A percentile compares a stretch with the other conserved stretches of the same genome.
These are phyloP conservation scores for Hoplodrina blanda DNA, from an alignment of 2,888 invertebrate species.

Conservation along the genomic window DNA sequence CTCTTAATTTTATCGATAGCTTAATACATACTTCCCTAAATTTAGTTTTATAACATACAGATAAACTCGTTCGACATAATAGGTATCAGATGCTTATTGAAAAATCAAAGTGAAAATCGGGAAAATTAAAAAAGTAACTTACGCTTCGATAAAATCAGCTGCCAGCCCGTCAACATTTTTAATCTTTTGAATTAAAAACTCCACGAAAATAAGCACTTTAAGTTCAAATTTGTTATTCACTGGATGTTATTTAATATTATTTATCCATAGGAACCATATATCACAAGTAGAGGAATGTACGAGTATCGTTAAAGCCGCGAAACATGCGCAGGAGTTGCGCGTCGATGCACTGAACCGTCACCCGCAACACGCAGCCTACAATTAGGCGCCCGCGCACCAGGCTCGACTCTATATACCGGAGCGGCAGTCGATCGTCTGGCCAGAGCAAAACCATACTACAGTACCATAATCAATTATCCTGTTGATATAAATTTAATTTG, in stretches of 20 bases:
- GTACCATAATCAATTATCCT: conserved; percentile 62
- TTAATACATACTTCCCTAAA: background rate
- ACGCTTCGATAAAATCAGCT: conserved; percentile 85
- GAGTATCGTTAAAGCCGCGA: conserved; percentile 49
- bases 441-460: conserved; percentile 53
- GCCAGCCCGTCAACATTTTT: conserved; percentile 87
- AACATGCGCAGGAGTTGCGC: conserved; percentile 66
- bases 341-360: conserved; percentile 64
- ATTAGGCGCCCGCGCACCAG: conserved; percentile 82
- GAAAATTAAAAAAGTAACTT: conserved; percentile 68
- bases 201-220: conserved; percentile 61
- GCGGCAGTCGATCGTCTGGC: conserved; percentile 59
- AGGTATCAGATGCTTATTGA: background rate
- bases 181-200: conserved; percentile 49
- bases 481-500: conserved; percentile 59
- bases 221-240: conserved; percentile 51
- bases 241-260: conserved; percentile 42
- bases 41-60: conserved; percentile 3
- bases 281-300: conserved; percentile 59
- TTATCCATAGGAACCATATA: conserved; percentile 65
- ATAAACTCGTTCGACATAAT: conserved; percentile 3
- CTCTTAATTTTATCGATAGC: background rate
- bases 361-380: conserved; percentile 70
- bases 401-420: conserved; percentile 81
- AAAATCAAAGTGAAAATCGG: background rate